Evolutionary conservation across 2,797 vertebrate genomes (phyloP).

Genomic region (Gymnothorax javanicus): DNA sequence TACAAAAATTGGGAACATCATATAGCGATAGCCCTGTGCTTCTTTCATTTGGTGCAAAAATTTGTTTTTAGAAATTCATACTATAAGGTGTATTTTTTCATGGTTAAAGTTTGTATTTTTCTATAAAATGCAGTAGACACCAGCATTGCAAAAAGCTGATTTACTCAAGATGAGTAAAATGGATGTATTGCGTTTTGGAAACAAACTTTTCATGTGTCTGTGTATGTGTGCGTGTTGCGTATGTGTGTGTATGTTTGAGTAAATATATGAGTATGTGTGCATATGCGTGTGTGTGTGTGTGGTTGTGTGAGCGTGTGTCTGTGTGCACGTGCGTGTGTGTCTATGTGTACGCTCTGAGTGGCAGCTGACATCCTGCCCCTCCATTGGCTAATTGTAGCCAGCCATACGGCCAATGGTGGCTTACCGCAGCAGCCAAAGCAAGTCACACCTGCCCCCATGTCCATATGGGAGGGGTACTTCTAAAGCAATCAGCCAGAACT

Average conservation of each 20-base stretch:
- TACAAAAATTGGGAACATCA: too few species aligned
- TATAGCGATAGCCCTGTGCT: too few species aligned
- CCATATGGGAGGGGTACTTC: conserved; percentile 86
- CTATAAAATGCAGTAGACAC: too few species aligned
- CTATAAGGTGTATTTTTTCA: too few species aligned
- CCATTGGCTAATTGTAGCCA: conserved; percentile 71
- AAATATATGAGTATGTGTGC: background rate
- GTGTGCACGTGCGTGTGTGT: background rate
- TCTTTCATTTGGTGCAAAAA: too few species aligned
- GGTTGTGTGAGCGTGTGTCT: background rate
- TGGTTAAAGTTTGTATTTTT: too few species aligned
- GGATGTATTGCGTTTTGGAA: too few species aligned
- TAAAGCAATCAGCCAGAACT: conserved; percentile 78
- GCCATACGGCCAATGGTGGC: conserved; percentile 86
- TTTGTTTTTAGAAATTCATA: too few species aligned
- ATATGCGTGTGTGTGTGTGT: background rate
- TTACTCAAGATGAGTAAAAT: too few species aligned
- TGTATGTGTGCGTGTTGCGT: background rate
- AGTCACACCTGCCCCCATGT: conserved; percentile 76
- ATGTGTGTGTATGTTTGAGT: background rate
- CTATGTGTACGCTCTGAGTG: conserved; percentile 52
- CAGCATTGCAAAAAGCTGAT: too few species aligned
- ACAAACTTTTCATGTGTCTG: background rate
- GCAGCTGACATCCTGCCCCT: conserved; percentile 85
- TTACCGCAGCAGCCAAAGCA: conserved; percentile 72